Evolutionary conservation across 2,888 invertebrate species (phyloP).

Genomic region (Kuschelorhynchus macadamiae): DNA sequence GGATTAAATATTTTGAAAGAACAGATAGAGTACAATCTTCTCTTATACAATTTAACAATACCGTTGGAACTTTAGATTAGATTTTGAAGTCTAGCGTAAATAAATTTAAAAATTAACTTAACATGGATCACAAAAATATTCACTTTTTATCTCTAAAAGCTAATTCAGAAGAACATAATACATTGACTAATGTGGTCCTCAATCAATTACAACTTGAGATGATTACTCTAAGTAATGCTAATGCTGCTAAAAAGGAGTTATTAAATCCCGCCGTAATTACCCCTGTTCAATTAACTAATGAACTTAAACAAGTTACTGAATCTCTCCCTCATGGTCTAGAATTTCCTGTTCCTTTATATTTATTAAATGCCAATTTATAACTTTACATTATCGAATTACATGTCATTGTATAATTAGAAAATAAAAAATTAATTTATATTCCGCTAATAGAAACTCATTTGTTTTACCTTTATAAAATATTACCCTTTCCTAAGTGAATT

Average conservation of each 20-base stretch:
- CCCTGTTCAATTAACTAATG: background rate
- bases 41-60: conserved; percentile 12
- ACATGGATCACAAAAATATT: background rate
- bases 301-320: conserved; percentile 4
- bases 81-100: conserved; percentile 7
- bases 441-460: background rate
- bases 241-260: conserved; percentile 1
- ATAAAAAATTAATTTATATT: conserved; percentile 8
- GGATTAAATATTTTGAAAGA: background rate
- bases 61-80: conserved; percentile 11
- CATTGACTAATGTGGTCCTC: conserved; percentile 7
- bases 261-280: conserved; percentile 3
- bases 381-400: conserved; percentile 11
- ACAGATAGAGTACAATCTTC: background rate
- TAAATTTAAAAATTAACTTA: background rate
- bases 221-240: conserved; percentile 6
- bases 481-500: conserved; percentile 11
- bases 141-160: background rate
- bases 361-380: background rate
- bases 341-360: conserved; percentile 1
- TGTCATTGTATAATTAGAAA: conserved; percentile 17
- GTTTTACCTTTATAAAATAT: conserved; percentile 20
- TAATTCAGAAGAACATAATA: conserved; percentile 4
- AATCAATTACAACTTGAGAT: conserved; percentile 9
- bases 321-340: conserved; percentile 1